These are phyloP conservation scores for Asbolus verrucosus DNA, from an alignment of 1,140 invertebrate genomes.

Conservation along the genomic window DNA sequence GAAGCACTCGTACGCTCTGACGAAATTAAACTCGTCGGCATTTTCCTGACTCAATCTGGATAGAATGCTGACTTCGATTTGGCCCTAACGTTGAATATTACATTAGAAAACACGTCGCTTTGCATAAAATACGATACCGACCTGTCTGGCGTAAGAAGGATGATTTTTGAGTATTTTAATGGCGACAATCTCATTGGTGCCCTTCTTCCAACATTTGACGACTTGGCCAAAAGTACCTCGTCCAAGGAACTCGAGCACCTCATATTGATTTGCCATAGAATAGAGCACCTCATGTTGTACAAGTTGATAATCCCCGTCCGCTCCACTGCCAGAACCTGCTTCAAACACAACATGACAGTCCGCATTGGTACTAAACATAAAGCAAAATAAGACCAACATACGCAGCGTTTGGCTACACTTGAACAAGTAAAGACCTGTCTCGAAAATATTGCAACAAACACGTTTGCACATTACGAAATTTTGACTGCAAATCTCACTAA, in stretches of 20 bases:
- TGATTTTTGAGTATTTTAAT: conserved; percentile 99
- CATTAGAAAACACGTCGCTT: not conserved
- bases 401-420: conserved; percentile 9
- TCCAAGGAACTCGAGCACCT: conserved; percentile 98
- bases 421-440: conserved; percentile 20
- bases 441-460: not conserved
- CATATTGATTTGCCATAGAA: conserved; percentile 92
- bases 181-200: conserved; percentile 99
- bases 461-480: not conserved
- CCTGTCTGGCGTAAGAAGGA: conserved; percentile 98
- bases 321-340: conserved; percentile 77
- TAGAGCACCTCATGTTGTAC: conserved; percentile 98
- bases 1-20: conserved; percentile 99
- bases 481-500: conserved; percentile 8
- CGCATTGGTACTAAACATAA: not conserved
- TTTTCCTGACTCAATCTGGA: conserved; percentile 98
- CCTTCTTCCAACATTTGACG: conserved; percentile 99
- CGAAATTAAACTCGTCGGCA: conserved; percentile 99
- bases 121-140: too few species aligned
- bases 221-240: conserved; percentile 99
- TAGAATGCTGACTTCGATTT: conserved; percentile 99
- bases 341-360: conserved; percentile 4
- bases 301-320: conserved; percentile 97
- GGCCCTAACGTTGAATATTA: conserved; percentile 71
- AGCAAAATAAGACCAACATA: not conserved